Base-by-base conservation (phyloP, 2,797 vertebrate species). In the Neostethus bicornis region DNA sequence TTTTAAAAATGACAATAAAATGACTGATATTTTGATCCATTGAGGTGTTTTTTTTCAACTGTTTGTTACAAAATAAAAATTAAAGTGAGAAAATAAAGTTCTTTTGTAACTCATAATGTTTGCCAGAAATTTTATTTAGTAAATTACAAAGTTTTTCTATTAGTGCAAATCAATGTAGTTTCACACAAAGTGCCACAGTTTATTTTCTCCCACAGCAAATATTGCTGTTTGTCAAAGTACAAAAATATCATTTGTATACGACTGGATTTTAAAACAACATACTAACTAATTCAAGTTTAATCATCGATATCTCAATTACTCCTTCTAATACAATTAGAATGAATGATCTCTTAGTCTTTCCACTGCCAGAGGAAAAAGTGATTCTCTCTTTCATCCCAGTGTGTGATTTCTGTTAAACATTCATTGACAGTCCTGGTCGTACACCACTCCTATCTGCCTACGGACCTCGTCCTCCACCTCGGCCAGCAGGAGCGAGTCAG, bases 391-490 rank as follows among this genome's bases (percentile, higher is more conserved):
- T 6, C 25, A 9, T 28, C 26, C 28, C 26, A n/a, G n/a, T n/a
- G n/a, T n/a, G n/a, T n/a, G n/a, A n/a, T n/a, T n/a, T n/a, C n/a
- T 61, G 51, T 69, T 64, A 77, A 63, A 53, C 46, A 19, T 57
- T 87, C 70, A 87, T 45, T 80, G 71, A 64, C 66, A 72, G 81
- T 90, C 86, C 74, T 85, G 78, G 48, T 7, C 72, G 11, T 85
- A 89, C 72, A 70, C 55, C 20, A 86, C 81, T 39, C 86, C 83
- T 72, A 89, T 81, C 73, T 87, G 84, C 37, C 83, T 83, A 54
- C 81, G 65, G 67, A 86, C 86, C 75, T 88, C 77, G 68, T 87
- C 80, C 85, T 85, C 85, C 70, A 87, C 78, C 61, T 85, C 85
- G 0, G 79, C 81, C 62, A 90, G 74, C 37, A 87, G 63, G 13